phyloP scores from a whole-genome alignment of 2,113 vertebrate species.

The Vombatus ursinus region DNA sequence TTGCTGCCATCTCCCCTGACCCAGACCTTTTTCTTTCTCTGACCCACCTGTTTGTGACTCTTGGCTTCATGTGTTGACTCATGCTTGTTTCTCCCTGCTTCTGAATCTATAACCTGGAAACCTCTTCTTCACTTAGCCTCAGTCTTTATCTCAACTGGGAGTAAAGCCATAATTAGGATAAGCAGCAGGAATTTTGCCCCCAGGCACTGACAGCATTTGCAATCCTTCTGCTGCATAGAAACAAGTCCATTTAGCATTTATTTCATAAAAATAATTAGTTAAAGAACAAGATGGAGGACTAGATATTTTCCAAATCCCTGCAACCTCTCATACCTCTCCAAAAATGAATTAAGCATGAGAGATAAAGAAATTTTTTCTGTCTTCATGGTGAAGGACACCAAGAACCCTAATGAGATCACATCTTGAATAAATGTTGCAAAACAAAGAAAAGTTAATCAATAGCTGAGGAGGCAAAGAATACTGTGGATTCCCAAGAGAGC shows the following conservation, averaged over 20 bases:
- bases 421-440: neutral
- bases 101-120: neutral
- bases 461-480: neutral
- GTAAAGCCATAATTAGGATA: neutral
- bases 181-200: neutral
- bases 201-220: neutral
- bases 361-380: neutral
- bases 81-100: neutral
- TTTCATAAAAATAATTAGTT: neutral
- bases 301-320: neutral
- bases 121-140: neutral
- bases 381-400: neutral
- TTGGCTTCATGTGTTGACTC: neutral
- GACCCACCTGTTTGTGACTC: neutral
- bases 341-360: neutral
- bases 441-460: neutral
- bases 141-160: neutral
- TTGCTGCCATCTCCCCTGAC: too few species aligned
- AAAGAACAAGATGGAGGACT: neutral
- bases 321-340: neutral
- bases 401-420: neutral
- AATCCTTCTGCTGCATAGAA: neutral
- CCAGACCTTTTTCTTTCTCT: neutral
- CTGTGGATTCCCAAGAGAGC: neutral
- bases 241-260: neutral